Evolutionary conservation across 2,888 invertebrate genomes (phyloP), one percentile per base, ranked within the genome.

Genomic region (Cheilosia variabilis): DNA sequence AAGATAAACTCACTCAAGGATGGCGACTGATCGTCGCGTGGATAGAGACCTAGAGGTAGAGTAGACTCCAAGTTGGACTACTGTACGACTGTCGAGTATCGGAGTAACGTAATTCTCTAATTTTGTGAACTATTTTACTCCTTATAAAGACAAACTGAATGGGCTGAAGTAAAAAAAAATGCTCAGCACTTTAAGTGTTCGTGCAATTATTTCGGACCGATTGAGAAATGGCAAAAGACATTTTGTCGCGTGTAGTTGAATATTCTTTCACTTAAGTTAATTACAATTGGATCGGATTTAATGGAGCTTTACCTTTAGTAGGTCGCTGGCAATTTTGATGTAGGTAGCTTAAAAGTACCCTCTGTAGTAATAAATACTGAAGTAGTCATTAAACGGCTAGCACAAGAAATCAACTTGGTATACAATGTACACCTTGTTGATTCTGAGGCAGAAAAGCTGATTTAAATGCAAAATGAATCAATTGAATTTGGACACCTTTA

Each of bases 91-190:
- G 41, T 52, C 15, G 19, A n/a, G 66, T 43, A 68, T 43, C 55
- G 4, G 2, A 50, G 75, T 41, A 34, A 45, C 41, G 69, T 57
- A 55, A 63, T 71, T 78, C 63, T 60, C 15, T 60, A 81, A 75
- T 81, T 81, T 79, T 72, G 63, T 72, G 62, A 65, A 65, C 65
- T 65, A 65, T 58, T 65, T 75, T 43, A 24, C 27, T 81, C 80
- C 80, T 55, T 81, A 31, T 81, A 57, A 15, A 63, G 73, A 53
- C 45, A 66, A 17, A 53, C 58, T 17, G 55, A 43, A 55, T 37
- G 50, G 27, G 53, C 43, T 66, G 27, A 27, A 68, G 41, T 34
- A 17, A 57, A 41, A 24, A 27, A 60, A 65, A 80, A 62, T 75
- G 68, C 57, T 50, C 50, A 69, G 80, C 68, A 62, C 68, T 63